Conservation (phyloP, 2,797 vertebrate genomes). For the Melanotaenia pygmaea region DNA sequence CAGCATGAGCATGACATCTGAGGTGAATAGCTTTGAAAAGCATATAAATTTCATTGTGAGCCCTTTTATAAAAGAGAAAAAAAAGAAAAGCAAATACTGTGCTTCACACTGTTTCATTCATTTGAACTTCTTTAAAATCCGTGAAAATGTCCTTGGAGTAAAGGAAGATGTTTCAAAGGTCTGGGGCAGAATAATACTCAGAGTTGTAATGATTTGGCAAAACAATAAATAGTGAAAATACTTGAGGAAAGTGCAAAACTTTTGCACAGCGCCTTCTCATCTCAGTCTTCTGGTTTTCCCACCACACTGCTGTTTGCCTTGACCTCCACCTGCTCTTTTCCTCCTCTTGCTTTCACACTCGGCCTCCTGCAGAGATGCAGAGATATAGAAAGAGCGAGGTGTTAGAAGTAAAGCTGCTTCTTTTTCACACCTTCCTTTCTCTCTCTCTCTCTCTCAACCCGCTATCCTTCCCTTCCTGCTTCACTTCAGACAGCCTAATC, state of each 20-base stretch:
- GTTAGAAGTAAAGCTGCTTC: conserved; percentile 72
- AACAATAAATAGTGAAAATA: conserved; percentile 20
- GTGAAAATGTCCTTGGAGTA: conserved; percentile 11
- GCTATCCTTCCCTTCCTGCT: conserved; percentile 13
- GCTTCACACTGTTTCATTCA: conserved; percentile 1
- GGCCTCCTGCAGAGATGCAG: conserved; percentile 65
- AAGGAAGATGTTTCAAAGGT: conserved; percentile 10
- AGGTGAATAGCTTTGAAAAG: conserved; percentile 3
- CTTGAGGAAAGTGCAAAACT: conserved; percentile 22
- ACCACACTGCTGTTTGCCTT: conserved; percentile 45
- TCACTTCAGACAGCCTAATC: conserved; percentile 63
- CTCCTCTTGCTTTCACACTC: conserved; percentile 69
- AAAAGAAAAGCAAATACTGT: background rate
- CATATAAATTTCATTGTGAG: background rate
- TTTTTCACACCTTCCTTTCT: conserved; percentile 66
- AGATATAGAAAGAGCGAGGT: conserved; percentile 62
- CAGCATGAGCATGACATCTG: conserved; percentile 2
- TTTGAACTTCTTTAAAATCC: conserved; percentile 34
- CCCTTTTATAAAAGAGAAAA: conserved; percentile 1
- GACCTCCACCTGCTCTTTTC: conserved; percentile 65
- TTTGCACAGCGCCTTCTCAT: conserved; percentile 27
- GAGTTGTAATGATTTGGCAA: conserved; percentile 1
- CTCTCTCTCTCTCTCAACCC: conserved; percentile 2
- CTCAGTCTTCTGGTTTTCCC: conserved; percentile 47
- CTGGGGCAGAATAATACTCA: background rate